Evolutionary conservation across 2,113 vertebrate species (phyloP).

Genomic region (Eolophus roseicapilla): DNA sequence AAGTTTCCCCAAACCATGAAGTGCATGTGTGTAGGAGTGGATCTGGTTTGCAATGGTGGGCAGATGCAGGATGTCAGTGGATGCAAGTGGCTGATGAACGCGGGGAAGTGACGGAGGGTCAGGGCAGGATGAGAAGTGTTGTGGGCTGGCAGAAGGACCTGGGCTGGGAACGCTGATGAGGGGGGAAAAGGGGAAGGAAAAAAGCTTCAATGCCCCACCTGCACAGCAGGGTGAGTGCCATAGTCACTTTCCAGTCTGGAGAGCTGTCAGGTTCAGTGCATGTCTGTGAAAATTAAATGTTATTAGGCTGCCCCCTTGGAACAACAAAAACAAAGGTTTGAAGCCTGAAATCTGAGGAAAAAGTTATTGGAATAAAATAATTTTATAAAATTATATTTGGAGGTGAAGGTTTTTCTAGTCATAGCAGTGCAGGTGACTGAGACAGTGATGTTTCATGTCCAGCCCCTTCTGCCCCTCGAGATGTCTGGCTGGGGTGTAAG

Average conservation of each 20-base stretch:
- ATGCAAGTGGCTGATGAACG: not conserved
- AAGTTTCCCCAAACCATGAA: not conserved
- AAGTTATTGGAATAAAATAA: not conserved
- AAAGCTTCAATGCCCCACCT: not conserved
- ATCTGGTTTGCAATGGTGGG: not conserved
- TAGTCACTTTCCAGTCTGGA: not conserved
- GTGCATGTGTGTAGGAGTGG: not conserved
- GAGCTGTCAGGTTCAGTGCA: not conserved
- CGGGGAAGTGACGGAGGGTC: not conserved
- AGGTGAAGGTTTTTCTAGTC: not conserved
- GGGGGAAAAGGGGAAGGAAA: not conserved
- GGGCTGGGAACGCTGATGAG: not conserved
- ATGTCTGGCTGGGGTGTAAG: not conserved
- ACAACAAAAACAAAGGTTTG: not conserved
- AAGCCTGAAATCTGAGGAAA: not conserved
- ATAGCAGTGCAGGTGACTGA: not conserved
- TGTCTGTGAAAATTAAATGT: not conserved
- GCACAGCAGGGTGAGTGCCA: not conserved
- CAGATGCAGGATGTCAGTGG: not conserved
- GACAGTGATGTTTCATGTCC: not conserved
- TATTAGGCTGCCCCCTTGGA: not conserved
- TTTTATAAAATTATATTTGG: not conserved
- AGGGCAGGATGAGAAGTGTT: not conserved
- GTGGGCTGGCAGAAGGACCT: not conserved
- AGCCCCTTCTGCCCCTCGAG: not conserved